phyloP scores from a whole-genome alignment of 2,888 invertebrate species.

The Toxonevra muliebris region DNA sequence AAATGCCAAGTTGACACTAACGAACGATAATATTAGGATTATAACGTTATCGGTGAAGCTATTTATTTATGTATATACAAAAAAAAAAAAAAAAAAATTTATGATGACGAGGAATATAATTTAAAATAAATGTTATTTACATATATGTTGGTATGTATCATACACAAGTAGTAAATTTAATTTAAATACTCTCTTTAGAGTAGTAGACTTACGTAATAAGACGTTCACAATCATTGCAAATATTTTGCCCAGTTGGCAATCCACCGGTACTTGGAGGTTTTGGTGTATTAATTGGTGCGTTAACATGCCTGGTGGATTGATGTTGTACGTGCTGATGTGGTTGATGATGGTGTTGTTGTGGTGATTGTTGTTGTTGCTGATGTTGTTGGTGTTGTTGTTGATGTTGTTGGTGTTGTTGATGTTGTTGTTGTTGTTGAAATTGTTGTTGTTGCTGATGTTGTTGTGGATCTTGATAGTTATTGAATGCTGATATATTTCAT shows the following conservation, averaged over 20 bases:
- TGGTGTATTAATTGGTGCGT: constrained; percentile 77
- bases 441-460: constrained; percentile 46
- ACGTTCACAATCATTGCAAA: constrained; percentile 96
- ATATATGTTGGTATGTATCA: no score
- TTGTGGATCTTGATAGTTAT: constrained; percentile 44
- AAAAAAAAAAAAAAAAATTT: no score
- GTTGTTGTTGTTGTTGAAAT: constrained; percentile 44
- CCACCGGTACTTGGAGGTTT: constrained; percentile 75
- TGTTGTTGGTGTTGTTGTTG: constrained; percentile 46
- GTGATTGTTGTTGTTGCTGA: constrained; percentile 45
- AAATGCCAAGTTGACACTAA: no score
- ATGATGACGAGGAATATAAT: no score
- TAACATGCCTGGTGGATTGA: constrained; percentile 71
- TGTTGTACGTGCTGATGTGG: constrained; percentile 51
- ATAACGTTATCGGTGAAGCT: no score
- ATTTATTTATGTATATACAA: no score
- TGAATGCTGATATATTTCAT: constrained; percentile 37
- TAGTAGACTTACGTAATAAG: constrained; percentile 88
- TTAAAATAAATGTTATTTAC: no score
- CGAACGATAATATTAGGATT: no score
- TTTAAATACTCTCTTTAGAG: no score
- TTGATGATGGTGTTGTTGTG: constrained; percentile 46
- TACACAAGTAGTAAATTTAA: no score
- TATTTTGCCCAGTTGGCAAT: constrained; percentile 87
- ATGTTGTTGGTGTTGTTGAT: constrained; percentile 46